Conservation (phyloP, 1,140 invertebrate genomes). For the Penaeus indicus region DNA sequence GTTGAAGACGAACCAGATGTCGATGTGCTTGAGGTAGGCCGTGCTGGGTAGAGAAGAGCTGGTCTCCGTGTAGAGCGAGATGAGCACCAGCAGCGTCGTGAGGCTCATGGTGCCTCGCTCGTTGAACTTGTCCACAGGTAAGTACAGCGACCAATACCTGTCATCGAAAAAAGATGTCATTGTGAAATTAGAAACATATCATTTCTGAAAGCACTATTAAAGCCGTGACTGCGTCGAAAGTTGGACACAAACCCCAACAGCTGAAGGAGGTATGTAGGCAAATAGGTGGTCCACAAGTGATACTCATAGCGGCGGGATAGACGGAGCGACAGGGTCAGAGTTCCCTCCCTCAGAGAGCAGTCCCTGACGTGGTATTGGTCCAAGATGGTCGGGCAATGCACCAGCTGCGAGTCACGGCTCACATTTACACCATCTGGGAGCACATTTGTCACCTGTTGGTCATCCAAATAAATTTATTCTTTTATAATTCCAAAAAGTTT, state of each 20-base stretch:
- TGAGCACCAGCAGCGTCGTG: slow-evolving; percentile 30
- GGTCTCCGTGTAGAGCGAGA: slow-evolving; percentile 38
- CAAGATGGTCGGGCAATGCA: background rate
- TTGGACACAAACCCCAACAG: background rate
- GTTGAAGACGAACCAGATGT: slow-evolving; percentile 45
- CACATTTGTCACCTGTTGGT: slow-evolving; percentile 33
- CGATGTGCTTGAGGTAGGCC: slow-evolving; percentile 45
- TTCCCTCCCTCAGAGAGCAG: no score
- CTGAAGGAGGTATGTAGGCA: slow-evolving; percentile 33
- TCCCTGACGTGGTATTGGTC: slow-evolving; percentile 32
- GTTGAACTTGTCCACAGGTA: slow-evolving; percentile 29
- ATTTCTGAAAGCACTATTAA: no score
- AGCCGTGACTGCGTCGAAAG: background rate
- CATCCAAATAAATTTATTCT: background rate
- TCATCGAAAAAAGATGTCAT: background rate
- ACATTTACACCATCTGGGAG: background rate
- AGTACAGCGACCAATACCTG: slow-evolving; percentile 34
- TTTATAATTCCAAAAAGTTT: background rate
- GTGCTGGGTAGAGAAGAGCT: slow-evolving; percentile 41
- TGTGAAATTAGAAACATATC: background rate
- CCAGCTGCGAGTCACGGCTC: background rate
- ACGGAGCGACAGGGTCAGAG: slow-evolving; percentile 18
- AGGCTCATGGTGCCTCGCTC: slow-evolving; percentile 38
- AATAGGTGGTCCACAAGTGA: slow-evolving; percentile 43
- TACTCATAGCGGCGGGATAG: slow-evolving; percentile 39